Conservation (phyloP, 2,888 invertebrate genomes). For the Drosophila meridionalis region DNA sequence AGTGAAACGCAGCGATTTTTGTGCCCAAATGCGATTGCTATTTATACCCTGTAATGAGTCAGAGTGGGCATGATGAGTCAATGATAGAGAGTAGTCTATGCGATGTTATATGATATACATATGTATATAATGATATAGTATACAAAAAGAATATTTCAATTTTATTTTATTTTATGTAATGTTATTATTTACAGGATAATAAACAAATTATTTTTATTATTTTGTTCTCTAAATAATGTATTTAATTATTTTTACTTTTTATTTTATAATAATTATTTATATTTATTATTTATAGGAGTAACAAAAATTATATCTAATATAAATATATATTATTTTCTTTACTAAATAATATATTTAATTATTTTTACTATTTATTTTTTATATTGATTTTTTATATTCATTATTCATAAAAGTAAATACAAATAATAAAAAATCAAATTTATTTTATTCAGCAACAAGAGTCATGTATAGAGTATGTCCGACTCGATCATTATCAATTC, state of each 20-base stretch:
- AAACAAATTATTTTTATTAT: not conserved
- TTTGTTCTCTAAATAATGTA: not conserved
- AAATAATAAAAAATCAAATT: not conserved
- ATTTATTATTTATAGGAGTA: too few species aligned
- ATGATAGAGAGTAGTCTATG: too few species aligned
- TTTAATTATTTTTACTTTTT: not conserved
- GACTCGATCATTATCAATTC: not conserved
- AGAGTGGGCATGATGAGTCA: not conserved
- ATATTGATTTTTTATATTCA: too few species aligned
- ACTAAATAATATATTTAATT: not conserved
- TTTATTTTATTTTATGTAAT: too few species aligned
- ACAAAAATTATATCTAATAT: too few species aligned
- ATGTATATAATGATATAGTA: too few species aligned
- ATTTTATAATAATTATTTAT: too few species aligned
- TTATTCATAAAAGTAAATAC: too few species aligned
- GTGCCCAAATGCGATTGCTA: conserved; percentile 38
- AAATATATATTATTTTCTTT: too few species aligned
- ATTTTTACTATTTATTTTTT: not conserved
- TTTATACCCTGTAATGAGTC: not conserved
- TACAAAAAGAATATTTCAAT: too few species aligned
- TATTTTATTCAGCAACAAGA: not conserved
- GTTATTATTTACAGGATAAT: not conserved
- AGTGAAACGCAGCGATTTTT: conserved; percentile 74
- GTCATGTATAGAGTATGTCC: not conserved
- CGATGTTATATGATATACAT: not conserved